phyloP scores from a whole-genome alignment of 2,797 vertebrate species.

The Steatocranus sp. region DNA sequence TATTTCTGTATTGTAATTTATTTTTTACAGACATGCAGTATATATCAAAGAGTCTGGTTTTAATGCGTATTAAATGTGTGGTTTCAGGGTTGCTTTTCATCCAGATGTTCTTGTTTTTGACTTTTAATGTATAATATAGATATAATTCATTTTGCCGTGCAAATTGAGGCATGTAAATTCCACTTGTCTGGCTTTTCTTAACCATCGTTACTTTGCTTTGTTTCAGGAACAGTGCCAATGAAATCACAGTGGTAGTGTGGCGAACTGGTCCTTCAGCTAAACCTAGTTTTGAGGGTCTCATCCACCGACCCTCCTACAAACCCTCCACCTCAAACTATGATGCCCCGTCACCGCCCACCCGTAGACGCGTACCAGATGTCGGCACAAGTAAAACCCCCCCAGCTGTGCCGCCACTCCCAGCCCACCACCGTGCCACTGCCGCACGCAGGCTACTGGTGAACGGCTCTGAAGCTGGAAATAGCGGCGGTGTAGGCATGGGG shows the following conservation, averaged over 20 bases:
- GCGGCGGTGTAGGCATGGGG: constrained; percentile 44
- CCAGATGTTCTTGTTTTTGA: not conserved
- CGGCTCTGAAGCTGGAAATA: constrained; percentile 57
- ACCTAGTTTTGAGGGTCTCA: constrained; percentile 79
- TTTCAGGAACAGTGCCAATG: constrained; percentile 83
- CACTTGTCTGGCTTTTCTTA: not conserved
- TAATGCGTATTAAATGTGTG: too few relatives aligned
- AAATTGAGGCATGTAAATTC: not conserved
- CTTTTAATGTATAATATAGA: not conserved
- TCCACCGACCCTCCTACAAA: constrained; percentile 86
- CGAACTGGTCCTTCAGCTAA: constrained; percentile 85
- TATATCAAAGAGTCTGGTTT: not conserved
- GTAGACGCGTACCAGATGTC: constrained; percentile 64
- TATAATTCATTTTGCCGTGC: not conserved
- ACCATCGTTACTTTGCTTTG: not conserved
- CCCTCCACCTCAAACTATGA: constrained; percentile 75
- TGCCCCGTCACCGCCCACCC: constrained; percentile 76
- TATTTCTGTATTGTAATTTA: not conserved
- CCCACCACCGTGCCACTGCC: constrained; percentile 79
- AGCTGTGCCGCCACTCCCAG: constrained; percentile 65
- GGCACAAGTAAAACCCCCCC: constrained; percentile 72
- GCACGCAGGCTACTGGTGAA: constrained; percentile 83
- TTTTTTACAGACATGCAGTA: not conserved
- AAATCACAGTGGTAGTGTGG: constrained; percentile 92
- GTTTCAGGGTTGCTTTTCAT: not conserved